Evolutionary conservation across 2,797 vertebrate species (phyloP).

Genomic region (Galago senegalensis): DNA sequence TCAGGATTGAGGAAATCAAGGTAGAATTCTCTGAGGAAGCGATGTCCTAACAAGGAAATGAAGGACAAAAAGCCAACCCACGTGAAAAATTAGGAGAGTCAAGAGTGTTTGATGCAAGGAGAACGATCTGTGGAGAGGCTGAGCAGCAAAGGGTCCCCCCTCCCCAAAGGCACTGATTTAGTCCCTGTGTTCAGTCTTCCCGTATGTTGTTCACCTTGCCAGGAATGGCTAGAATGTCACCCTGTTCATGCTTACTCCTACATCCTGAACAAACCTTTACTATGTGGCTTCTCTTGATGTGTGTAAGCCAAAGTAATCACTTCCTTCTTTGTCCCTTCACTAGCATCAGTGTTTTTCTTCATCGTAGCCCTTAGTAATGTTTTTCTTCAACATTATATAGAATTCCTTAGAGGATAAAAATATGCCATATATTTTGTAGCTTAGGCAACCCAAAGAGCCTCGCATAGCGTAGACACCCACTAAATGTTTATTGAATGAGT

Average conservation of each 20-base stretch:
- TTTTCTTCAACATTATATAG: background rate
- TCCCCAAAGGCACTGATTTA: background rate
- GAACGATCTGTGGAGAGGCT: background rate
- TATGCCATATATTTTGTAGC: background rate
- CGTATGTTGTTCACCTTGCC: background rate
- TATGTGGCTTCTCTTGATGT: background rate
- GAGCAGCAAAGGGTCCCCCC: background rate
- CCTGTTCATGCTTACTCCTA: background rate
- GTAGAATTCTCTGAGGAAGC: background rate
- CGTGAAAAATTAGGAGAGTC: background rate
- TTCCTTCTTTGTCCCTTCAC: background rate
- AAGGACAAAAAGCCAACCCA: background rate
- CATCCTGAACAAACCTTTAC: background rate
- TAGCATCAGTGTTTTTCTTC: background rate
- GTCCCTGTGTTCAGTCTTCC: background rate
- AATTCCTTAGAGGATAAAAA: background rate
- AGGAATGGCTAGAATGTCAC: background rate
- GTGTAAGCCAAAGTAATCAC: conserved; percentile 8
- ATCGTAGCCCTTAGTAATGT: background rate
- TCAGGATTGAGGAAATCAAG: background rate
- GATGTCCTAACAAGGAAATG: background rate
- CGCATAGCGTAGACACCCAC: background rate
- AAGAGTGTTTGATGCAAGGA: background rate
- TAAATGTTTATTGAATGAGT: background rate
- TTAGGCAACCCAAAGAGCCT: background rate